Percentiles rank a stretch among this genome's conserved stretches.
These are phyloP conservation scores for Takifugu rubripes DNA, from an alignment of 2,797 vertebrate species.

Conservation along the genomic window DNA sequence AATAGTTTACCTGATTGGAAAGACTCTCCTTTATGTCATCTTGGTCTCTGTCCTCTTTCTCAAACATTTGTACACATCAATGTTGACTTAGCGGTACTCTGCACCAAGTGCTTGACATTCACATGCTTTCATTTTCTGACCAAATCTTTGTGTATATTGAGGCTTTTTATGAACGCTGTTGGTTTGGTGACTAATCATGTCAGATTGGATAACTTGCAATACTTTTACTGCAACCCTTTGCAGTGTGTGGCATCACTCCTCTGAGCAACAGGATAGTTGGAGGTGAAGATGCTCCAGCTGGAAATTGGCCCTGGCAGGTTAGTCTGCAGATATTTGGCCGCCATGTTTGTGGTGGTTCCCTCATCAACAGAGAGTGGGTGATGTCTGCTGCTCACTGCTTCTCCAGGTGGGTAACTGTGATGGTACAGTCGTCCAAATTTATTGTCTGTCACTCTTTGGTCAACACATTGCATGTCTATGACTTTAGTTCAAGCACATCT, in stretches of 20 bases:
- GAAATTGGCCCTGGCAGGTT: constrained; percentile 64
- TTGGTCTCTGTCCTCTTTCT: too few species aligned
- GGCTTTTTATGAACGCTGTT: too few species aligned
- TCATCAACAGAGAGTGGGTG: constrained; percentile 64
- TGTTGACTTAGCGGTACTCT: too few species aligned
- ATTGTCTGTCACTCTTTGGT: neutral
- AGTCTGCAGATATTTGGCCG: constrained; percentile 29
- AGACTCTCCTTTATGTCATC: too few species aligned
- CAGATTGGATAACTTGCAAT: neutral
- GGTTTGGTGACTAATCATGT: too few species aligned
- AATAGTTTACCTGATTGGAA: too few species aligned
- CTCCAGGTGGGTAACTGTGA: constrained; percentile 16
- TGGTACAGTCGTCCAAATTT: neutral
- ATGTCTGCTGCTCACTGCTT: constrained; percentile 63
- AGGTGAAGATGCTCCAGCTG: constrained; percentile 46
- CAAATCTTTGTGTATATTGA: too few species aligned
- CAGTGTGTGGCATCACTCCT: constrained; percentile 9
- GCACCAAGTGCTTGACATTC: too few species aligned
- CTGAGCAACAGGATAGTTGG: constrained; percentile 48
- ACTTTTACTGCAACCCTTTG: neutral
- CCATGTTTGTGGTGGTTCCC: constrained; percentile 52
- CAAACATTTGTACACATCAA: too few species aligned
- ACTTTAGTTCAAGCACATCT: constrained; percentile 1
- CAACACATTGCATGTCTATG: neutral
- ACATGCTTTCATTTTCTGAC: too few species aligned